Evolutionary conservation across 2,888 invertebrate genomes (phyloP), one percentile per base, ranked within the genome.

Genomic region (Exocentrus adspersus): DNA sequence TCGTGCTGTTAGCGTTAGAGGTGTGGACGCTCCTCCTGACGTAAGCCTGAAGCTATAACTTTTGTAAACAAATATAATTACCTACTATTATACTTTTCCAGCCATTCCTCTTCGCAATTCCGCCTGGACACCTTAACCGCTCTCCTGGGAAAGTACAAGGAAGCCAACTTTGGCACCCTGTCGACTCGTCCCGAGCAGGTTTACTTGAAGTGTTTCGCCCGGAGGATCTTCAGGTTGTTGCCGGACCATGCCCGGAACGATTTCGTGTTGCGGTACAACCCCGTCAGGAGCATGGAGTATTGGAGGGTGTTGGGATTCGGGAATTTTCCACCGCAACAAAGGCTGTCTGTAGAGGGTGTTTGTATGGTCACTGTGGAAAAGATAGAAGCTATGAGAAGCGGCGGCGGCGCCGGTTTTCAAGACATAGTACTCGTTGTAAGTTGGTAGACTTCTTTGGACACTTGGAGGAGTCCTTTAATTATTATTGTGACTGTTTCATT

Each of bases 11-110:
- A 20, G 76, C 78, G 2, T 59, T 71, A 14, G 80, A 80, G 51
- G 60, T 78, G 51, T 80, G 77, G 77, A 68, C 68, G 57, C 70
- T 77, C 42, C 65, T 78, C 61, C 64, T 75, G 24, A 73, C 74
- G 80, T 80, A 73, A 68, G 42, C n/a, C n/a, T n/a, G n/a, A n/a
- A n/a, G n/a, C n/a, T n/a, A n/a, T n/a, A n/a, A n/a, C n/a, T n/a
- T n/a, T n/a, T n/a, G n/a, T n/a, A n/a, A n/a, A n/a, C n/a, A n/a
- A n/a, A n/a, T n/a, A n/a, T n/a, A n/a, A n/a, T n/a, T n/a, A n/a
- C n/a, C n/a, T n/a, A n/a, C n/a, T n/a, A n/a, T n/a, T n/a, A n/a
- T n/a, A n/a, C n/a, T 37, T n/a, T 71, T 70, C 61, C 50, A 73
- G 71, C 51, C 69, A 71, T 56, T 51, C 70, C 16, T 51, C 57